Evolutionary conservation across 2,888 invertebrate genomes (phyloP), one percentile per base, ranked within the genome.

Genomic region (Drosophila helvetica): DNA sequence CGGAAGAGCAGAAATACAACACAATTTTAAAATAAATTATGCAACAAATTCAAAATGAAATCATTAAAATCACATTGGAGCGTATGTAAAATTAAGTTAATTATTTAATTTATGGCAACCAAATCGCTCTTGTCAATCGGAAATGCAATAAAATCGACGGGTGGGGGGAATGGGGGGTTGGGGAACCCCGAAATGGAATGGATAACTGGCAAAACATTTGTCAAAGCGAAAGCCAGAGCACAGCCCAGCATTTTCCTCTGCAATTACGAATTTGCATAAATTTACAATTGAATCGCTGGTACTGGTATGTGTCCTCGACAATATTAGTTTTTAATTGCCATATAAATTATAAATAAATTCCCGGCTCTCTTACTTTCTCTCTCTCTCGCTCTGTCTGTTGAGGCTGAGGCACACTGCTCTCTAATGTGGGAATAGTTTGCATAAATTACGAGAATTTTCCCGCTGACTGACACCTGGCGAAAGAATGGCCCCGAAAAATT

Each of bases 271-370:
- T 86, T 84, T 84, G 76, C 83, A 83, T 83, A 83, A 81, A 83
- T 83, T 66, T 86, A 78, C 74, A 73, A 75, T 74, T 74, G 70
- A 56, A 62, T 62, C 45, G 62, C 30, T 17, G 60, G 66, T 61
- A 67, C 43, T 17, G 60, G 66, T 61, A 67, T 38, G 38, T 38
- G 38, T n/a, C n/a, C 77, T 61, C 69, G 72, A 79, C 77, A 83
- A 86, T 83, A 83, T 83, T 83, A 86, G 82, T 74, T 86, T 83
- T 83, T 83, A 83, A 83, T 83, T 83, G 83, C 83, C 72, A 83
- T 78, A 80, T 84, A 83, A 83, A 83, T 83, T 83, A 83, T 84
- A 83, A 74, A 86, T 83, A 84, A 84, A 86, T 81, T 53, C 54
- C 64, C 64, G 59, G 60, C 60, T 53, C 48, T 60, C 50, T 54